phyloP scores from a whole-genome alignment of 2,797 vertebrate genomes.

The Melanotaenia parkinsoni region DNA sequence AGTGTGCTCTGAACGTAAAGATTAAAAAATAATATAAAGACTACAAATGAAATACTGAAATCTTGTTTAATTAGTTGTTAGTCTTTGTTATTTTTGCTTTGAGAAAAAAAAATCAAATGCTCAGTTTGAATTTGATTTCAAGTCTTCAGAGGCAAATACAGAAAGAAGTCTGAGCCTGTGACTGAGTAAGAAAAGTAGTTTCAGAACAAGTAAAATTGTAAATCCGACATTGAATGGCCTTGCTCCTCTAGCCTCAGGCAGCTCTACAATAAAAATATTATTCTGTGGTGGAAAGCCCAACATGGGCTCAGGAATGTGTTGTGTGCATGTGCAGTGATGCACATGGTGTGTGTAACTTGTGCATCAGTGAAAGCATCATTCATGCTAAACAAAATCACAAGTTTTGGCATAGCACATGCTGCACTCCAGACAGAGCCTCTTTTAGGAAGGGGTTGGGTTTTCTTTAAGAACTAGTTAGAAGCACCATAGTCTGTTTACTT shows the following conservation, averaged over 20 bases:
- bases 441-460: background rate
- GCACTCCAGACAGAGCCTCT: background rate
- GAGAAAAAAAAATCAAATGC: too few species aligned
- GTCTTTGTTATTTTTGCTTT: too few species aligned
- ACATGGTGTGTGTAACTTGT: background rate
- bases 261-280: background rate
- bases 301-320: background rate
- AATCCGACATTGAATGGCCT: background rate
- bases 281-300: background rate
- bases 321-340: background rate
- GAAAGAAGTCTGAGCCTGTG: background rate
- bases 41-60: background rate
- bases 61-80: background rate
- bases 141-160: too few species aligned
- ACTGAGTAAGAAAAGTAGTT: background rate
- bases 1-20: background rate
- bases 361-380: background rate
- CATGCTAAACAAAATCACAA: background rate
- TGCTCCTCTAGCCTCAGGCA: background rate
- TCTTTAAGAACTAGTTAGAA: too few species aligned
- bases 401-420: background rate
- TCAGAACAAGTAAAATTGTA: background rate
- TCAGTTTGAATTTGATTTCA: too few species aligned
- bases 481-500: slow-evolving; percentile 65
- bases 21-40: background rate